These are phyloP conservation scores for Pica pica DNA, from an alignment of 2,113 vertebrate species.

Conservation along the genomic window DNA sequence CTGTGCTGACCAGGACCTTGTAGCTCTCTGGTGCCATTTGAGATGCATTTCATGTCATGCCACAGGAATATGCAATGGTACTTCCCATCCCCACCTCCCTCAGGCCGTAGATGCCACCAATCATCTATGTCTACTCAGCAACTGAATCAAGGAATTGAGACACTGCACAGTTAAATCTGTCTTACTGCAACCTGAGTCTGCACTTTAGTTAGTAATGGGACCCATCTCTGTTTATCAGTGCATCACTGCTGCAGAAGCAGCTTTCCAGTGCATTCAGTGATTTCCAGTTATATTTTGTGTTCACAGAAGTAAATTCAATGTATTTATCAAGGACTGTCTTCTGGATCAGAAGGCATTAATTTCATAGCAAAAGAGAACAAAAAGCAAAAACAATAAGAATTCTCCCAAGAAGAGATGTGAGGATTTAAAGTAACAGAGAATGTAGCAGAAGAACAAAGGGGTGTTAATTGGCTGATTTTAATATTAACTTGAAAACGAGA, in stretches of 20 bases:
- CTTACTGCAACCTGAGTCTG: neutral
- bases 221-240: neutral
- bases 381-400: neutral
- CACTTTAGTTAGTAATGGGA: neutral
- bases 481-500: neutral
- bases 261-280: neutral
- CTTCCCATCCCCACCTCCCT: neutral
- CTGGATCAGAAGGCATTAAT: neutral
- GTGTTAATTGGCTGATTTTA: neutral
- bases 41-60: neutral
- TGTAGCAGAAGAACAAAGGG: neutral
- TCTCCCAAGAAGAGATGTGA: neutral
- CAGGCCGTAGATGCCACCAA: neutral
- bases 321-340: neutral
- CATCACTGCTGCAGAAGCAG: neutral
- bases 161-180: neutral
- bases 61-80: neutral
- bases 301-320: neutral
- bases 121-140: neutral
- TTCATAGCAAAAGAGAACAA: neutral
- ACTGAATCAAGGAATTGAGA: neutral
- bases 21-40: neutral
- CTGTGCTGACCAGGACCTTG: neutral
- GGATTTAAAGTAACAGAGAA: neutral
- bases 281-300: neutral